Conservation (phyloP, 2,113 vertebrate species). For the Limanda limanda region DNA sequence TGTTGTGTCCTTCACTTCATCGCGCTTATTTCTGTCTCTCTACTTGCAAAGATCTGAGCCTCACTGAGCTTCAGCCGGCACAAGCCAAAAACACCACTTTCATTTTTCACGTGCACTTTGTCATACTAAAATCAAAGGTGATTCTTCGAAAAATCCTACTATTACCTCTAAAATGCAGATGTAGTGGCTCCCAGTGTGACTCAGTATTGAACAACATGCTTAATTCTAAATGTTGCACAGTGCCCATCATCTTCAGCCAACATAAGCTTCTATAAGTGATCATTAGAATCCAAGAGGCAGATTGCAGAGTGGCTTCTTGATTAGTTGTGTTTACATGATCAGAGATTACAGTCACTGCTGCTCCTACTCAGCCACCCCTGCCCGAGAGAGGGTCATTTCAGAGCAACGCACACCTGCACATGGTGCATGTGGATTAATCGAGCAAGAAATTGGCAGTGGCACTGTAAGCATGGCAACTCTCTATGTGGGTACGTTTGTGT, state of each 20-base stretch:
- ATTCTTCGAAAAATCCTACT: constrained; percentile 35
- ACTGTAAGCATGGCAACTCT: constrained; percentile 50
- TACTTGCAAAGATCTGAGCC: constrained; percentile 57
- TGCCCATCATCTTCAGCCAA: constrained; percentile 21
- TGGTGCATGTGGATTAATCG: constrained; percentile 62
- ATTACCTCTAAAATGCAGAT: constrained; percentile 21
- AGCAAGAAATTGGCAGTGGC: constrained; percentile 61
- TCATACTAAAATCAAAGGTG: constrained; percentile 33
- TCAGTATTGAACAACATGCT: constrained; percentile 24
- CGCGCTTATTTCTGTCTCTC: constrained; percentile 41
- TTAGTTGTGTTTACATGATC: constrained; percentile 55
- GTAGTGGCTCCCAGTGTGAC: constrained; percentile 9
- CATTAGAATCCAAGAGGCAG: constrained; percentile 44
- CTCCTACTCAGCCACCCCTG: constrained; percentile 31
- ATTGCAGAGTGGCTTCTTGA: constrained; percentile 52
- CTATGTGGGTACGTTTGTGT: constrained; percentile 20
- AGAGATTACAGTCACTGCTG: constrained; percentile 40
- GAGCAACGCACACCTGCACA: constrained; percentile 52
- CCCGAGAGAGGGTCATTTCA: constrained; percentile 26
- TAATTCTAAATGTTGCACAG: constrained; percentile 26
- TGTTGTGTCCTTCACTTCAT: constrained; percentile 27
- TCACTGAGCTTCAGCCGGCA: neutral
- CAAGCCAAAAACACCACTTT: constrained; percentile 1
- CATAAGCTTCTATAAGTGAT: constrained; percentile 53
- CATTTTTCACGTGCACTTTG: constrained; percentile 45